A percentile compares a stretch with the other conserved stretches of the same genome.
Conservation (phyloP, 2,888 invertebrate species). For the Steinernema scapterisci region DNA sequence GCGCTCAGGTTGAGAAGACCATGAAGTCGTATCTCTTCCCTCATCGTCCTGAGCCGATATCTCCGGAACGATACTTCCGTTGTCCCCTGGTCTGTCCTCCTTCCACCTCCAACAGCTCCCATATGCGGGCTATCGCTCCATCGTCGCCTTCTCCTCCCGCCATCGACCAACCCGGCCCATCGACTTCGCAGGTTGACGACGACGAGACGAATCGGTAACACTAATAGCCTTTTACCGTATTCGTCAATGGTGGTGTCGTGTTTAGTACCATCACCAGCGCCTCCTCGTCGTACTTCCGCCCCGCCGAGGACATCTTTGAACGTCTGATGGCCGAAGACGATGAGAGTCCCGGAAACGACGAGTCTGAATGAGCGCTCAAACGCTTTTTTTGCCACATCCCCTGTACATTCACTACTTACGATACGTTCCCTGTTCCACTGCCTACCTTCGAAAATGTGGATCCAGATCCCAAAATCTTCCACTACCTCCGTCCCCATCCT, state of each 20-base stretch:
- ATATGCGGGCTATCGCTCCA: too few species aligned
- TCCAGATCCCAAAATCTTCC: neutral
- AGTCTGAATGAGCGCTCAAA: neutral
- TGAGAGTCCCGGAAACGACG: conserved; percentile 17
- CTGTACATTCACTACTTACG: neutral
- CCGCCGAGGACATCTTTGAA: conserved; percentile 16
- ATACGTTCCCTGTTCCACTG: neutral
- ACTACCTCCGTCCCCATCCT: neutral
- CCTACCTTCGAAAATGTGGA: neutral
- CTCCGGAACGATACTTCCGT: conserved; percentile 8
- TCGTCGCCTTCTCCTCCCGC: too few species aligned
- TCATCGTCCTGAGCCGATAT: neutral
- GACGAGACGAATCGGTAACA: conserved; percentile 12
- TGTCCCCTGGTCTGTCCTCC: conserved; percentile 5
- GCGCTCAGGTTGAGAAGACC: neutral
- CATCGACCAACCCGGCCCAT: too few species aligned
- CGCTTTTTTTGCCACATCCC: neutral
- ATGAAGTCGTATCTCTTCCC: conserved; percentile 12
- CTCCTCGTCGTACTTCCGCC: conserved; percentile 19
- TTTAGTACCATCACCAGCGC: conserved; percentile 15
- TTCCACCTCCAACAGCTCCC: too few species aligned
- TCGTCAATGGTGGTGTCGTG: too few species aligned
- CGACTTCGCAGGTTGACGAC: neutral
- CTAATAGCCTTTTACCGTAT: neutral
- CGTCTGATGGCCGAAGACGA: conserved; percentile 22